Evolutionary conservation across 2,113 vertebrate species (phyloP).

Genomic region (Gulo gulo): DNA sequence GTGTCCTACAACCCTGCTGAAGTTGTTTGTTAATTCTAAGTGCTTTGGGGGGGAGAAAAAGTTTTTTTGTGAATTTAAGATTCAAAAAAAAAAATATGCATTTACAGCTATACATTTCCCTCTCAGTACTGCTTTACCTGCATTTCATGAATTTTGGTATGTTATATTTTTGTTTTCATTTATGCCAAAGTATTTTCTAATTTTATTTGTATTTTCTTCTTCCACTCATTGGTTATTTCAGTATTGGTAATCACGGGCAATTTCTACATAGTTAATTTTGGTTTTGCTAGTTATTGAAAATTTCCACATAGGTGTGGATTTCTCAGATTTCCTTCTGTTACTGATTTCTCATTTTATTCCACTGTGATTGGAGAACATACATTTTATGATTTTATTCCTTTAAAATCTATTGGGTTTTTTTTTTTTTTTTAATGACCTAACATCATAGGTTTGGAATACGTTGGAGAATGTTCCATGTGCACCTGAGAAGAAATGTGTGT

Average conservation of each 20-base stretch:
- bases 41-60: too few species aligned
- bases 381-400: not conserved
- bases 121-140: not conserved
- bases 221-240: not conserved
- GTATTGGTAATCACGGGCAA: not conserved
- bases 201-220: not conserved
- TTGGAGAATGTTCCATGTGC: not conserved
- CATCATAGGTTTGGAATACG: not conserved
- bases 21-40: not conserved
- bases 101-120: not conserved
- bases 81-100: not conserved
- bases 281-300: not conserved
- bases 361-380: not conserved
- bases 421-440: not conserved
- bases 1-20: not conserved
- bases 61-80: not conserved
- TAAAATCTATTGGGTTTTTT: not conserved
- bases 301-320: not conserved
- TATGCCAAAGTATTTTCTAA: not conserved
- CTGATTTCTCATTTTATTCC: not conserved
- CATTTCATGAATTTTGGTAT: not conserved
- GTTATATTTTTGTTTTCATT: conserved; percentile 15
- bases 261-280: not conserved
- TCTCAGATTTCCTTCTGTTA: conserved; percentile 2
- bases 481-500: not conserved